A percentile compares a stretch with the other conserved stretches of the same genome.
Evolutionary conservation across 2,888 invertebrate genomes (phyloP).

Genomic region (Microplitis deprimator): DNA sequence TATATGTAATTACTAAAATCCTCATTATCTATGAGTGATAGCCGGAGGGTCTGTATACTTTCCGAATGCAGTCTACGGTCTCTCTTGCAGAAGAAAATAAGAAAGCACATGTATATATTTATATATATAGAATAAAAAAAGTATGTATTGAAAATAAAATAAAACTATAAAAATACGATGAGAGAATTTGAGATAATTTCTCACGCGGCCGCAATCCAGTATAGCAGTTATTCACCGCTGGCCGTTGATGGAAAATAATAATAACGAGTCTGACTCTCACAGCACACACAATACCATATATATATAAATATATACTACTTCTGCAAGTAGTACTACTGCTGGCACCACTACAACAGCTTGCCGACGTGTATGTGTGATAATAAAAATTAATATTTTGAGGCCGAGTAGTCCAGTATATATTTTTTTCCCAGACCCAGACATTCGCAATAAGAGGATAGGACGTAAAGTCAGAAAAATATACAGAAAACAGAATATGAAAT

Average conservation of each 20-base stretch:
- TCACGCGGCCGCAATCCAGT: not conserved
- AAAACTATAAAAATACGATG: slow-evolving; percentile 8
- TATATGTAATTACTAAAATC: not conserved
- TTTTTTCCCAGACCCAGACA: slow-evolving; percentile 18
- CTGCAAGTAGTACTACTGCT: too few relatives aligned
- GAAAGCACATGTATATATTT: slow-evolving; percentile 6
- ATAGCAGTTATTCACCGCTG: not conserved
- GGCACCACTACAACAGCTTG: not conserved
- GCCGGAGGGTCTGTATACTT: slow-evolving; percentile 1
- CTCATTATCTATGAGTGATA: slow-evolving; percentile 11
- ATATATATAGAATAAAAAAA: slow-evolving; percentile 26
- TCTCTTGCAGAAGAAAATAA: slow-evolving; percentile 24
- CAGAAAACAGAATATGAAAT: not conserved
- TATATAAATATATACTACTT: not conserved
- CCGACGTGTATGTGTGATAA: slow-evolving; percentile 38
- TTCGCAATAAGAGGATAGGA: slow-evolving; percentile 34
- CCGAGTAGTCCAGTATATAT: slow-evolving; percentile 20
- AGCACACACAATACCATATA: slow-evolving; percentile 10
- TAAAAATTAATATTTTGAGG: slow-evolving; percentile 53
- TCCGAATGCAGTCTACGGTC: not conserved
- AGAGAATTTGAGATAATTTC: slow-evolving; percentile 1
- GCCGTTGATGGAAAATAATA: not conserved
- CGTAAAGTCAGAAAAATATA: slow-evolving; percentile 21
- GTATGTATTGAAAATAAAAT: slow-evolving; percentile 3
- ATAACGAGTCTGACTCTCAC: not conserved